Evolutionary conservation across 1,140 invertebrate species (phyloP).

Genomic region (Asbolus verrucosus): DNA sequence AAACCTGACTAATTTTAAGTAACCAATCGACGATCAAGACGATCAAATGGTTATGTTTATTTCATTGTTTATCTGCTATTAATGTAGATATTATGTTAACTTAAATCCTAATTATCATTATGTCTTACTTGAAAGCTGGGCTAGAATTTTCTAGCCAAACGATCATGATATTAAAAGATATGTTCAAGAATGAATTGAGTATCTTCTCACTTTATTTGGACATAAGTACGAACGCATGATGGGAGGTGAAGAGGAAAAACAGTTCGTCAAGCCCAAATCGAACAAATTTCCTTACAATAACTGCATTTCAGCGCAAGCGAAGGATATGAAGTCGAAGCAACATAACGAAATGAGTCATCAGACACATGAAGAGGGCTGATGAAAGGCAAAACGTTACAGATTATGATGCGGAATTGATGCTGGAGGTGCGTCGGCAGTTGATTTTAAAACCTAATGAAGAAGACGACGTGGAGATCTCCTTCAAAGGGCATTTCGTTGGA

Average conservation of each 20-base stretch:
- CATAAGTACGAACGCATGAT: not conserved
- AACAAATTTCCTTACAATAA: not conserved
- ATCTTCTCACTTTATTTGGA: not conserved
- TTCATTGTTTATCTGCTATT: slow-evolving; percentile 30
- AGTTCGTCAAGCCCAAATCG: not conserved
- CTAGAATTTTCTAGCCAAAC: slow-evolving; percentile 44
- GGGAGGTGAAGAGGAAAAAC: not conserved
- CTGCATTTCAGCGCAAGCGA: not conserved
- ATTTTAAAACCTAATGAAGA: not conserved
- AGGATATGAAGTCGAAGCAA: not conserved
- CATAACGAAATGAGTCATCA: not conserved
- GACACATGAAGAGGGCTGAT: not conserved
- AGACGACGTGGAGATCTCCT: not conserved
- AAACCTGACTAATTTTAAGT: not conserved
- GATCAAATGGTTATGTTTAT: too few relatives aligned
- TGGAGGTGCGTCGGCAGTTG: not conserved
- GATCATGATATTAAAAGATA: not conserved
- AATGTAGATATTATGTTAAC: slow-evolving; percentile 22
- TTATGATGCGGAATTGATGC: not conserved
- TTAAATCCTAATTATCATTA: slow-evolving; percentile 53
- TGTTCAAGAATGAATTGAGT: not conserved
- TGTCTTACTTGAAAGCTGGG: slow-evolving; percentile 48
- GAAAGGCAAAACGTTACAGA: not conserved
- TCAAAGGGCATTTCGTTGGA: not conserved
- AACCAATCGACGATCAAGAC: slow-evolving; percentile 39